Base-by-base conservation (phyloP, 2,888 invertebrate genomes). In the Rambutsinella grinnellia region DNA sequence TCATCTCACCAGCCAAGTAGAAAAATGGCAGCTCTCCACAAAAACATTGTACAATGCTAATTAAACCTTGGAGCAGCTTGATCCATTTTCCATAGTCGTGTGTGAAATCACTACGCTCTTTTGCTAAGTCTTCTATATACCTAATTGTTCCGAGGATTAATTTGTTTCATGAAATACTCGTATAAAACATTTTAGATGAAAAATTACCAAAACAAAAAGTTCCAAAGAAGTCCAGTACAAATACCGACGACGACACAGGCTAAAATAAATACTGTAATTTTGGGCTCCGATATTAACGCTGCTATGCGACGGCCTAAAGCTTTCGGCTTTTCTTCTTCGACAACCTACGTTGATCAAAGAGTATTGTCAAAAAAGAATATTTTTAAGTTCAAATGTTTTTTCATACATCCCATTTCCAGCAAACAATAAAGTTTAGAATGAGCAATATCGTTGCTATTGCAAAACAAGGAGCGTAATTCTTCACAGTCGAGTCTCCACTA, bases 11-110 rank as follows among this genome's bases (percentile, higher is more conserved):
- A 19, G 95, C 95, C 2, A 94, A 86, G 85, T 95, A 94, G 87
- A 96, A 92, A 85, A 95, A 94, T 0, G 95, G 95, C 83, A 95
- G 88, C 86, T 96, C 96, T 0, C 95, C 95, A 24, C 91, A 90
- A 85, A 96, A 92, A 70, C 93, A 93, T 86, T 95, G 94, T 69
- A 94, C 90, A 15, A 91, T 92, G 86, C 92, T 92, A 17, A 91
- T 91, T 88, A 90, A 83, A 5, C 94, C 94, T 85, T 93, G 92
- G n/a, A 94, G 85, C 0, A 93, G 92, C 86, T 93, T 93, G 15
- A 91, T 89, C 85, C 91, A 91, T n/a, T 87, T 85, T 10, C 3
- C 24, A 53, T 69, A 26, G 15, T 58, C 69, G 24, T 28, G 0
- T 8, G 46, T 28, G 10, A 24, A 21, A 36, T 44, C 54, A 28